Evolutionary conservation across 2,797 vertebrate genomes (phyloP), one percentile per base, ranked within the genome.

Genomic region (Tinamus major): DNA sequence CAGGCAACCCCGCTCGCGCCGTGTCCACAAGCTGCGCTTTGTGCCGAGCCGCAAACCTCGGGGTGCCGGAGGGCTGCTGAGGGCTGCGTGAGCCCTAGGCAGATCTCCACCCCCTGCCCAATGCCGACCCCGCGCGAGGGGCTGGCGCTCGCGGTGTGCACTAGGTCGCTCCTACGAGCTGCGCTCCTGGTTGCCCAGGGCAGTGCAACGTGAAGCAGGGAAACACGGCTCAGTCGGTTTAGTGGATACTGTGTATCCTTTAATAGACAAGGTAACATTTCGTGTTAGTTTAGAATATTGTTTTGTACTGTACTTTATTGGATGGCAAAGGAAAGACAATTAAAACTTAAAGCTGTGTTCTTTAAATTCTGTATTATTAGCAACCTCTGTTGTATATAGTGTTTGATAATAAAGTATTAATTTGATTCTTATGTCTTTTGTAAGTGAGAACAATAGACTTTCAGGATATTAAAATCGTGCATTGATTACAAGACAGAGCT

Each of bases 391-490:
- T 99, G 99, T 99, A 99, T 98, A 99, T 99, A 99, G 98, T 99
- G 98, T 99, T 99, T 99, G 99, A 99, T 99, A 99, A 99, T 99
- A 99, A 99, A 99, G 98, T 99, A 99, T 99, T 99, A 98, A 99
- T 99, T 99, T 99, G 98, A 99, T 99, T 99, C 98, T 98, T 99
- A 99, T 98, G 98, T 99, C 98, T 99, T 99, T 99, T 99, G 98
- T 99, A 99, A 98, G 97, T 97, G 97, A 98, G 98, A 97, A 98
- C 97, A 98, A 98, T 98, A 98, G 98, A 98, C 98, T 98, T 98
- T 99, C 98, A 98, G 98, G 98, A 98, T 98, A 98, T 98, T 98
- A 98, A 98, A 98, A 98, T 98, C 95, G 97, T 89, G 56, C 88
- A 94, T 96, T 97, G 97, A 97, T 98, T 97, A 97, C 96, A 97